Evolutionary conservation across 2,113 vertebrate species (phyloP), one percentile per base, ranked within the genome.

Genomic region (Arothron firmamentum): DNA sequence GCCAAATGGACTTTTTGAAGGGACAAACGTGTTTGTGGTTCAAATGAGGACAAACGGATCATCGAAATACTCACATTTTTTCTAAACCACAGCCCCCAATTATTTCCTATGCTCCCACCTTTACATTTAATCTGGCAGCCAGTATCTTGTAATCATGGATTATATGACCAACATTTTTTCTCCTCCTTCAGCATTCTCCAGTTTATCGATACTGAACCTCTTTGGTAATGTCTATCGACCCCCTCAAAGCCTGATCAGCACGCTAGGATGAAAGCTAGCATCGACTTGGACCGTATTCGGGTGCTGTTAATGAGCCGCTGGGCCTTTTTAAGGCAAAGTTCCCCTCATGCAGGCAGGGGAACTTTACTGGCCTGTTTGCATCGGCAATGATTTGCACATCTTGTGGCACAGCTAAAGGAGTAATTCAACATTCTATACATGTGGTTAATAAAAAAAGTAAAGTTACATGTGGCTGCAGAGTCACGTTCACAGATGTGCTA

Each of bases 391-490:
- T 49, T 63, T 54, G 9, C 50, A 53, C 1, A 5, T 34, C 17
- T 31, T 17, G 8, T 16, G 43, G 49, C 56, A 16, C 46, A 15
- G 42, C 51, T 41, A 53, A 56, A 50, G 48, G 61, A n/a, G n/a
- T n/a, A n/a, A n/a, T n/a, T n/a, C n/a, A n/a, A 71, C 67, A 71
- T 79, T 74, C 63, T 19, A 2, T 28, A 2, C 28, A 28, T 28
- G 28, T 28, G 28, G 28, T 31, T 31, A 9, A 6, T 9, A 31
- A 31, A 31, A 31, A 9, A 31, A 3, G 2, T 31, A 5, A 38
- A 38, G 8, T 38, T 12, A 38, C 34, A 38, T 3, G 34, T 38
- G 9, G 34, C 34, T 9, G 31, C 31, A 9, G 3, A 34, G 31
- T 9, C 10, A 4, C 11, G 34, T 50, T 18, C 18, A 21, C 14